Conservation (phyloP, 2,113 vertebrate genomes). For the Spilogale gracilis region DNA sequence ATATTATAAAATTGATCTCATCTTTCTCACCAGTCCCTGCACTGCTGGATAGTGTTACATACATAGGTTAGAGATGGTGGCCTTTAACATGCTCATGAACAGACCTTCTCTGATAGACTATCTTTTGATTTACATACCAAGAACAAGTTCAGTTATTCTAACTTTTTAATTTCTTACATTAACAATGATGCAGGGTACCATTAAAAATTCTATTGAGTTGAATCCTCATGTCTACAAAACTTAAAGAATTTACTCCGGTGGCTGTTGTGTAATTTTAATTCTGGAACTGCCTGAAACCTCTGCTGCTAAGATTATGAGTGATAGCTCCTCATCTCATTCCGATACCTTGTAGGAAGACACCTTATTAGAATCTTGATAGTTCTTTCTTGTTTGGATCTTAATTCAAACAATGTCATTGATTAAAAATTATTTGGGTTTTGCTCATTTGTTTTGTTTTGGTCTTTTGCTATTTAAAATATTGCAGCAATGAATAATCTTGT, state of each 20-base stretch:
- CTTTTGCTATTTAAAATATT: not conserved
- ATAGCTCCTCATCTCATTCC: not conserved
- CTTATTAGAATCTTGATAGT: not conserved
- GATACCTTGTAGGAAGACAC: not conserved
- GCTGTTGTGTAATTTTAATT: not conserved
- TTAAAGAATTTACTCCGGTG: not conserved
- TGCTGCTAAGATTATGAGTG: not conserved
- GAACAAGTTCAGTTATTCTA: not conserved
- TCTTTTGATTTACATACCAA: not conserved
- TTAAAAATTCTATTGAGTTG: not conserved
- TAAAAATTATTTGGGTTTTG: not conserved
- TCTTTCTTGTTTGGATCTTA: not conserved
- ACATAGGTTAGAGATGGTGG: rapidly evolving
- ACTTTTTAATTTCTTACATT: not conserved
- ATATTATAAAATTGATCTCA: not conserved
- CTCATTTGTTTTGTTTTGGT: not conserved
- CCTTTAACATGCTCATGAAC: not conserved
- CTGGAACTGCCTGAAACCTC: not conserved
- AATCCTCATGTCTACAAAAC: not conserved
- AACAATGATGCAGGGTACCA: not conserved
- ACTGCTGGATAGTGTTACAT: not conserved
- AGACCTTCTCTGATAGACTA: not conserved
- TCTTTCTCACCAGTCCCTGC: not conserved
- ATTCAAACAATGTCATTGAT: not conserved
- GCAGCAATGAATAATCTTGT: not conserved